These are phyloP conservation scores for Tenualosa ilisha DNA, from an alignment of 2,797 vertebrate genomes.

Conservation along the genomic window DNA sequence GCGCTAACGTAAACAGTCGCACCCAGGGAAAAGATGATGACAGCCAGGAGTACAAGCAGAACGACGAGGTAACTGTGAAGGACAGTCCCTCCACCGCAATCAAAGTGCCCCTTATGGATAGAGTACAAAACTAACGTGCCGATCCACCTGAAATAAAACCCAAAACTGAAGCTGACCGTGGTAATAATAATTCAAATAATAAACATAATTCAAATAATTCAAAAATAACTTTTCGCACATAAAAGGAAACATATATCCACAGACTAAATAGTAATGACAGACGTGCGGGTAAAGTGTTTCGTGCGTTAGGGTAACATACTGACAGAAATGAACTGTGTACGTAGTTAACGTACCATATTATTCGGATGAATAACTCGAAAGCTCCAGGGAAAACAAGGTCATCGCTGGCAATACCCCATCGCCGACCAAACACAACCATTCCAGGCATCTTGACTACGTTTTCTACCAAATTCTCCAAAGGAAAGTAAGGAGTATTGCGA, in stretches of 20 bases:
- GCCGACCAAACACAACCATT: constrained; percentile 85
- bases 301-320: neutral
- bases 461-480: neutral
- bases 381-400: constrained; percentile 90
- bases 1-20: constrained; percentile 89
- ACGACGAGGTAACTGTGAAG: constrained; percentile 87
- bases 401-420: constrained; percentile 94
- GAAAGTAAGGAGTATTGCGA: constrained; percentile 14
- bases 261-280: neutral
- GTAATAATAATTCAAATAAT: too few relatives aligned
- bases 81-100: constrained; percentile 77
- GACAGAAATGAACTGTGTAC: neutral
- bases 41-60: constrained; percentile 81
- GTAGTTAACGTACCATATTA: constrained; percentile 79
- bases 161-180: neutral
- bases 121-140: constrained; percentile 83
- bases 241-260: neutral
- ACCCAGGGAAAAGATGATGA: constrained; percentile 79
- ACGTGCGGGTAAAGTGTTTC: neutral
- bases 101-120: constrained; percentile 79
- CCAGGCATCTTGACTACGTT: constrained; percentile 79
- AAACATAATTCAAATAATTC: too few relatives aligned
- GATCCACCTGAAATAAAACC: constrained; percentile 81
- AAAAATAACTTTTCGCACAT: too few relatives aligned
- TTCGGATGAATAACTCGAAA: constrained; percentile 84